phyloP scores from a whole-genome alignment of 2,797 vertebrate species.

The Balearica regulorum region DNA sequence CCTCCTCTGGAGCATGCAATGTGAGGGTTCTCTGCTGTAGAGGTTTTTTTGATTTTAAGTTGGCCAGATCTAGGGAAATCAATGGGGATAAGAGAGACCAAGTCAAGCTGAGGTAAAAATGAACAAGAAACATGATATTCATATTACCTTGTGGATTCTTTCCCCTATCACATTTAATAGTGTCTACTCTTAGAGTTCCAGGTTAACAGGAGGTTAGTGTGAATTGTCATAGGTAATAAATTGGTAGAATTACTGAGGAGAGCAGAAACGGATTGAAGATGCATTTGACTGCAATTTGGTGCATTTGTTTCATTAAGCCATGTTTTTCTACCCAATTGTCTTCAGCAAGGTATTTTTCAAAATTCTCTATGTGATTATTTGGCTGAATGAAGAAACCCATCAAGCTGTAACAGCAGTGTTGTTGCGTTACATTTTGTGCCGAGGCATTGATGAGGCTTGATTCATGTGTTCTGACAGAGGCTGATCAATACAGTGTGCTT shows the following conservation, averaged over 20 bases:
- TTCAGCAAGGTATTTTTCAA: constrained; percentile 32
- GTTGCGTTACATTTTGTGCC: background rate
- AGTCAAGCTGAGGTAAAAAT: background rate
- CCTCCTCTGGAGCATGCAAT: background rate
- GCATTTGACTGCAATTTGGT: background rate
- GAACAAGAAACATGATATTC: background rate
- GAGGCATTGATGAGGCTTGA: constrained; percentile 25
- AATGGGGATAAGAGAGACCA: background rate
- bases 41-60: background rate
- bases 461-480: constrained; percentile 18
- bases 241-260: background rate
- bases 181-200: background rate
- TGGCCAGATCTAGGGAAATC: background rate
- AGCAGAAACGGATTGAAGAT: background rate
- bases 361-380: background rate
- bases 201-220: background rate
- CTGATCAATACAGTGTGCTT: background rate
- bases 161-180: background rate
- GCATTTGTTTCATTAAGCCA: constrained; percentile 24
- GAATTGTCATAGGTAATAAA: background rate
- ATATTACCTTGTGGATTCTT: background rate
- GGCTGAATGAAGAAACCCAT: background rate
- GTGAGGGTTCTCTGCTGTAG: background rate
- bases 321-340: background rate
- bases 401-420: background rate